Conservation (phyloP, 2,113 vertebrate species). For the Lutjanus erythropterus region DNA sequence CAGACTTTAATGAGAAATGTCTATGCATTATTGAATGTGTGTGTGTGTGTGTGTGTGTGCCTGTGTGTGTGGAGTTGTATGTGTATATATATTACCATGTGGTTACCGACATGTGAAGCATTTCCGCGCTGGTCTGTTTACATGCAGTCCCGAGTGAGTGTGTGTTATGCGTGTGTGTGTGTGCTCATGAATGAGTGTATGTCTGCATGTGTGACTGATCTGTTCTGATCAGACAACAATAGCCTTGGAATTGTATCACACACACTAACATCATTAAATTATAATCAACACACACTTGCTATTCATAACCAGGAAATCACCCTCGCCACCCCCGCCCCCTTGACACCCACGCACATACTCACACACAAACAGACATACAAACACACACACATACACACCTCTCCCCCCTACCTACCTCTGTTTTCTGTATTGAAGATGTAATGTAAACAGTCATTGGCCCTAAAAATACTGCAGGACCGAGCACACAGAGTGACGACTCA, state of each 20-base stretch:
- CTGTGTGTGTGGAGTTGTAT: background rate
- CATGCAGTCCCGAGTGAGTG: background rate
- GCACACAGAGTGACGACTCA: background rate
- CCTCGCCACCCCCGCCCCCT: background rate
- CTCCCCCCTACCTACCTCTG: background rate
- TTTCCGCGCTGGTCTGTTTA: conserved; percentile 18
- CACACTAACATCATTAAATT: conserved; percentile 58
- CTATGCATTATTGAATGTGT: background rate
- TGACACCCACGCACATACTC: background rate
- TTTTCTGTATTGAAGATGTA: conserved; percentile 36
- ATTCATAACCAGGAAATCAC: conserved; percentile 65
- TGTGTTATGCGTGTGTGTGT: conserved; percentile 16
- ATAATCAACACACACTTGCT: conserved; percentile 49
- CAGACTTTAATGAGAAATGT: background rate
- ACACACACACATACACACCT: background rate
- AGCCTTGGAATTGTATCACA: conserved; percentile 27
- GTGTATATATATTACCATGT: background rate
- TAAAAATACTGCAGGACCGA: conserved; percentile 44
- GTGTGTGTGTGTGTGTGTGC: conserved; percentile 1
- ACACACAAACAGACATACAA: background rate
- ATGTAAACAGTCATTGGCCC: conserved; percentile 51
- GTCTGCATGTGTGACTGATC: conserved; percentile 14
- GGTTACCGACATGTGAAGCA: background rate
- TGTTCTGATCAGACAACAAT: conserved; percentile 55
- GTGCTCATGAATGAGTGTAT: conserved; percentile 36